Conservation (phyloP, 2,888 invertebrate genomes). For the Piscicola geometra region DNA sequence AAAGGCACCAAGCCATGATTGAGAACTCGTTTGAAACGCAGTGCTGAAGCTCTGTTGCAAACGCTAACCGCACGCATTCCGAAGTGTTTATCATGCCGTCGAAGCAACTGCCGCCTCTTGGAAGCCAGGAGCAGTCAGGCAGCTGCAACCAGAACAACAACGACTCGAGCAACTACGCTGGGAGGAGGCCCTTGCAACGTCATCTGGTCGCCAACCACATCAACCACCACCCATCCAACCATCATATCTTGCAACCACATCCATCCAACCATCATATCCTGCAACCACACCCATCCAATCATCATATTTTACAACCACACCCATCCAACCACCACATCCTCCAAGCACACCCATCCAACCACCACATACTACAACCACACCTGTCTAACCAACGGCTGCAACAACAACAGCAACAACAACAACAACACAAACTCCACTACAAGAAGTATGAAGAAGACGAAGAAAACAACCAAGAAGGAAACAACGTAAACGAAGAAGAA, state of each 20-base stretch:
- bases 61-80: too few relatives aligned
- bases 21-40: too few relatives aligned
- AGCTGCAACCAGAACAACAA: conserved; percentile 20
- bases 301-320: background rate
- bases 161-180: background rate
- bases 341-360: background rate
- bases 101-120: conserved; percentile 33
- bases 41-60: too few relatives aligned
- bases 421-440: background rate
- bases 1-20: too few relatives aligned
- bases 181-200: background rate
- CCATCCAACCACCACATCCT: background rate
- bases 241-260: background rate
- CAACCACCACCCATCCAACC: background rate
- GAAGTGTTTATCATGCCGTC: too few relatives aligned
- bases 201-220: background rate
- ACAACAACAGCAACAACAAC: background rate
- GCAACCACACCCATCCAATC: background rate
- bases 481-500: background rate
- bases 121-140: conserved; percentile 13
- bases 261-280: background rate
- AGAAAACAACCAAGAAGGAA: background rate
- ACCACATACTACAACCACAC: conserved; percentile 7
- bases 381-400: conserved; percentile 13
- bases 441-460: background rate